Evolutionary conservation across 2,797 vertebrate species (phyloP), one percentile per base, ranked within the genome.

Genomic region (Acrossocheilus fasciatus): DNA sequence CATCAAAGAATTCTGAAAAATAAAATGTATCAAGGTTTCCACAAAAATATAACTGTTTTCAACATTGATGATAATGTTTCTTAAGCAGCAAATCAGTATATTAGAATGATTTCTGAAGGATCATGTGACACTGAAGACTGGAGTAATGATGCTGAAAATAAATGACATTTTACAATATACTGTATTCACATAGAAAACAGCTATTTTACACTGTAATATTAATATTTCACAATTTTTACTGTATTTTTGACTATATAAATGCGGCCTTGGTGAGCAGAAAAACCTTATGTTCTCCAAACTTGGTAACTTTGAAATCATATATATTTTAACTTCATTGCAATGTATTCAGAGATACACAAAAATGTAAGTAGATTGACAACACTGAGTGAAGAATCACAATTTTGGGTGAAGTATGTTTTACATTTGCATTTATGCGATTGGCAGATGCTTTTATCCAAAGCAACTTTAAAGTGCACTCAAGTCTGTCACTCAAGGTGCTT

Each of bases 401-500:
- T 81, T 66, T 52, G 47, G 47, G 47, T 36, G 73, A 52, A 11
- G 17, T 11, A 52, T 4, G 1, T 52, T 75, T 52, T 34, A 52
- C 26, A 75, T 75, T 52, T 68, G 45, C n/a, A 34, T 66, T 66
- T 20, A 30, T 81, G 41, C 78, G 20, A 50, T 80, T 66, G 59
- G 59, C n/a, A 66, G 77, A 62, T 34, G n/a, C 41, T 80, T 80
- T 66, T 66, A 78, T 17, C 18, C 52, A 78, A 23, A 62, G 52
- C 15, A 15, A 52, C 45, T 50, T 75, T 75, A 18, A 75, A 52
- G 73, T 30, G 74, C 50, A 14, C 76, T 78, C 36, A 47, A 43
- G 77, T 64, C 39, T 79, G n/a, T 34, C 57, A 64, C 57, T 80
- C 77, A 80, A 30, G 41, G 15, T 81, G 78, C 78, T 81, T 66